Percentiles rank a stretch among this genome's conserved stretches.
Evolutionary conservation across 2,113 vertebrate genomes (phyloP).

Genomic region (Muscicapa adusta): DNA sequence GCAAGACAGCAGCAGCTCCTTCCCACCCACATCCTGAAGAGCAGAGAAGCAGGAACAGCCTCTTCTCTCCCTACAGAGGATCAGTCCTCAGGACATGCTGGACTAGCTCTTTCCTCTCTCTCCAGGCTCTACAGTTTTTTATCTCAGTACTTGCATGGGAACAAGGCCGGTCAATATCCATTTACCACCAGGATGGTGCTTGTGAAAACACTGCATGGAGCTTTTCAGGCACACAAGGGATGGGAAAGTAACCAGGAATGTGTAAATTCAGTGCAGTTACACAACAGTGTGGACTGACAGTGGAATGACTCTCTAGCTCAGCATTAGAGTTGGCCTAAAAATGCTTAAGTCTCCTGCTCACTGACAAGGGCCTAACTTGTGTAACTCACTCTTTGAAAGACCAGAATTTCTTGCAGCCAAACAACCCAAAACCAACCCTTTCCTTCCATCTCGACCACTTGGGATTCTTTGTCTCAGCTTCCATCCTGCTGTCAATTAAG

Average conservation of each 20-base stretch:
- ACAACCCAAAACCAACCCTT: background rate
- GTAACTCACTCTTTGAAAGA: background rate
- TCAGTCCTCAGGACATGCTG: accelerated
- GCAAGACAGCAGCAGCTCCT: background rate
- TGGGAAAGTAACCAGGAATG: background rate
- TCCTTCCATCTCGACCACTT: background rate
- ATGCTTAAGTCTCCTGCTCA: background rate
- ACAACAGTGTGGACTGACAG: accelerated
- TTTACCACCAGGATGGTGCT: accelerated
- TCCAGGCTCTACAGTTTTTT: background rate
- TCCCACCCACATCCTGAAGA: background rate
- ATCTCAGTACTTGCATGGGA: accelerated
- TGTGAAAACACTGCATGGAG: accelerated
- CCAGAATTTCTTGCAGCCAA: background rate
- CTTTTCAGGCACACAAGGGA: background rate
- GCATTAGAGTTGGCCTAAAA: background rate
- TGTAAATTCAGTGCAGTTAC: background rate
- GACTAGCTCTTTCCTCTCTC: background rate
- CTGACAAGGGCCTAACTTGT: background rate
- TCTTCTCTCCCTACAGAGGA: background rate
- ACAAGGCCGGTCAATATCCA: background rate
- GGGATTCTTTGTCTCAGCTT: background rate
- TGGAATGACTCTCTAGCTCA: background rate
- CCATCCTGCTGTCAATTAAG: background rate
- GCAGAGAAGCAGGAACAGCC: background rate